A percentile compares a stretch with the other conserved stretches of the same genome.
Conservation (phyloP, 1,140 invertebrate genomes). For the Drosophila eugracilis region DNA sequence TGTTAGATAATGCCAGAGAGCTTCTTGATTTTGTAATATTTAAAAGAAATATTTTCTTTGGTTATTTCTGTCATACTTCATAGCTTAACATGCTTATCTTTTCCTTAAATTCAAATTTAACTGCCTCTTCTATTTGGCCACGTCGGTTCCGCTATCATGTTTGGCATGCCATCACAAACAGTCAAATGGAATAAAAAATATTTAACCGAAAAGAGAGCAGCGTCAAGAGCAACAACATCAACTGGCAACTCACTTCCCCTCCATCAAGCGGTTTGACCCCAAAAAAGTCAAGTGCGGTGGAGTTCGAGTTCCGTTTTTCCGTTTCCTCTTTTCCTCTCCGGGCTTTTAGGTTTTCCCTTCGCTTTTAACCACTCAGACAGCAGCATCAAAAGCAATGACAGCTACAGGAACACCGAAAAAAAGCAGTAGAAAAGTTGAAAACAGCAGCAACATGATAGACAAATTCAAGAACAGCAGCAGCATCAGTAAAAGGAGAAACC, state of each 20-base stretch:
- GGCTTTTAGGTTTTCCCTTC: constrained; percentile 9
- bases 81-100: not conserved
- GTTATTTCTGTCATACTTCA: too few relatives aligned
- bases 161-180: constrained; percentile 5
- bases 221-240: constrained; percentile 3
- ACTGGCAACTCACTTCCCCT: constrained; percentile 35
- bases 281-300: constrained; percentile 77
- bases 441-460: not conserved
- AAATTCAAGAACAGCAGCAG: too few relatives aligned
- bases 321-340: not conserved
- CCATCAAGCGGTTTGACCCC: constrained; percentile 74
- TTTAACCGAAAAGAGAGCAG: constrained; percentile 16
- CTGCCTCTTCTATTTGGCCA: not conserved
- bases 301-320: constrained; percentile 37
- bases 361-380: constrained; percentile 16
- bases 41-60: too few relatives aligned
- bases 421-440: not conserved
- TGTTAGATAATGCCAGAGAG: too few relatives aligned
- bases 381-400: not conserved
- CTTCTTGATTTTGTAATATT: too few relatives aligned
- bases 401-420: not conserved
- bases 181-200: constrained; percentile 28
- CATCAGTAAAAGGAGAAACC: too few relatives aligned
- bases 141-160: constrained; percentile 1
- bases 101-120: not conserved